phyloP scores from a whole-genome alignment of 2,888 invertebrate genomes.

The Trissolcus brochymenae region DNA sequence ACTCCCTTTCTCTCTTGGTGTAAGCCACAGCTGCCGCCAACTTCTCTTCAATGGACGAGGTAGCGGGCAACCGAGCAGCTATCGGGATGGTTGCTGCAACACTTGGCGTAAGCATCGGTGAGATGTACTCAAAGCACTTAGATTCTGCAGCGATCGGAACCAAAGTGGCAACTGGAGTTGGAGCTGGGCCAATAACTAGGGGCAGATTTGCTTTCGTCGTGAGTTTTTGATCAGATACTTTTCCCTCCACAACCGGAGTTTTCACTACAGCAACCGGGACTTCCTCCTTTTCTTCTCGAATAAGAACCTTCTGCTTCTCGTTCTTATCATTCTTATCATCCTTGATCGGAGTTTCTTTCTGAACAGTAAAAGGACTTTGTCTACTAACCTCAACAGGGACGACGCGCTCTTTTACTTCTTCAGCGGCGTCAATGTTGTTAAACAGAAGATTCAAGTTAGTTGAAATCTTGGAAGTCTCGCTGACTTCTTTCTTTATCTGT shows the following conservation, averaged over 20 bases:
- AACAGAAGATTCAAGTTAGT: slow-evolving; percentile 72
- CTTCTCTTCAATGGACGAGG: slow-evolving; percentile 74
- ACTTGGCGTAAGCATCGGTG: slow-evolving; percentile 64
- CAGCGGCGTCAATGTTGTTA: slow-evolving; percentile 50
- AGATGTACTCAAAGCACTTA: slow-evolving; percentile 62
- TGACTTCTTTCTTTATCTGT: slow-evolving; percentile 61
- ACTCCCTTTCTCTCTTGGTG: slow-evolving; percentile 71
- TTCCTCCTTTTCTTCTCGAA: slow-evolving; percentile 10
- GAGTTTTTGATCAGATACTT: neutral
- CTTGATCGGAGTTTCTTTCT: neutral
- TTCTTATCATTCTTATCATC: slow-evolving; percentile 41
- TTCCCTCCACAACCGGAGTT: neutral
- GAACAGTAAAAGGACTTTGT: neutral
- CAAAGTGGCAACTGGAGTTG: neutral
- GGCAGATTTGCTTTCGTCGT: neutral
- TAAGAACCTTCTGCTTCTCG: slow-evolving; percentile 11
- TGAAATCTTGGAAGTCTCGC: neutral
- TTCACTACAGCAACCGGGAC: slow-evolving; percentile 20
- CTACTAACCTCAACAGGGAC: neutral
- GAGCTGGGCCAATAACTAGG: neutral
- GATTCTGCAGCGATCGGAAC: slow-evolving; percentile 47
- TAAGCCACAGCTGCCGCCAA: slow-evolving; percentile 71
- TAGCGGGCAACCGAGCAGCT: slow-evolving; percentile 72
- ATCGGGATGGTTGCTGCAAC: slow-evolving; percentile 70
- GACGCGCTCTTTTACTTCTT: neutral